These are phyloP conservation scores for Sipha flava DNA, from an alignment of 1,140 invertebrate species.

Conservation along the genomic window DNA sequence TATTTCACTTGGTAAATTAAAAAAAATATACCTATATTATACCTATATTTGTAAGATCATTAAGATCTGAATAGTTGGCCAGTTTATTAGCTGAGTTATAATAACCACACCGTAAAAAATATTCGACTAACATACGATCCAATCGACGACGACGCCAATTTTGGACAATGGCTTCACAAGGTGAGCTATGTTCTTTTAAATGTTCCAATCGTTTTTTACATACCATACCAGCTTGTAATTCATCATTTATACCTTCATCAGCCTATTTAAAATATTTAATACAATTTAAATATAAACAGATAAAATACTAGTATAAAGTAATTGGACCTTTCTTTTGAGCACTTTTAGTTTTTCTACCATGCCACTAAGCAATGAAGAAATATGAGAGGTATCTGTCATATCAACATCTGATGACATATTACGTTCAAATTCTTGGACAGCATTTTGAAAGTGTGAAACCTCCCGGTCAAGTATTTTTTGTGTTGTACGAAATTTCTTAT, in stretches of 20 bases:
- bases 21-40: conserved; percentile 35
- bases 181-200: conserved; percentile 63
- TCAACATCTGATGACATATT: conserved; percentile 51
- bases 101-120: conserved; percentile 90
- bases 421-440: conserved; percentile 73
- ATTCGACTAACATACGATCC: conserved; percentile 92
- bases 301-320: not conserved
- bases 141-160: conserved; percentile 81
- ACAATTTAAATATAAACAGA: not conserved
- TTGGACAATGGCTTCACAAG: conserved; percentile 43
- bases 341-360: conserved; percentile 84
- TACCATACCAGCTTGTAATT: conserved; percentile 73
- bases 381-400: conserved; percentile 52
- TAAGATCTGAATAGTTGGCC: conserved; percentile 70
- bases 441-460: conserved; percentile 74
- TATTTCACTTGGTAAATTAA: not conserved
- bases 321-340: conserved; percentile 72
- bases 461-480: conserved; percentile 91
- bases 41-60: conserved; percentile 87
- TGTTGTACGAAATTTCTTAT: conserved; percentile 91
- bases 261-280: conserved; percentile 47
- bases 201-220: conserved; percentile 88
- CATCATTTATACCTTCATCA: conserved; percentile 83
- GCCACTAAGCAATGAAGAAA: conserved; percentile 70
- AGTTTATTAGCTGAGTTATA: conserved; percentile 84